phyloP scores from a whole-genome alignment of 2,113 vertebrate genomes.

The Oreochromis niloticus region DNA sequence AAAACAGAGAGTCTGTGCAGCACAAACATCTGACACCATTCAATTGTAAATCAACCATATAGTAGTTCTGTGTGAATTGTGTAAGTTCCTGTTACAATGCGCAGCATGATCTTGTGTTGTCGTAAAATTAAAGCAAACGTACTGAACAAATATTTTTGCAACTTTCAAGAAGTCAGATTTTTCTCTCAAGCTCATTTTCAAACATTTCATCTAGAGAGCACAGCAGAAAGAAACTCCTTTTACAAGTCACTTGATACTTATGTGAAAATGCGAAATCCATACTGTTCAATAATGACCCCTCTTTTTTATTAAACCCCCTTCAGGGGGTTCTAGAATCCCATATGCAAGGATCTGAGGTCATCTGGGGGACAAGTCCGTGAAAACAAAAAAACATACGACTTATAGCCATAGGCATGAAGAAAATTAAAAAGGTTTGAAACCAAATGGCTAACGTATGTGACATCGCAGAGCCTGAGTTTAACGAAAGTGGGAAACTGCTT shows the following conservation, averaged over 20 bases:
- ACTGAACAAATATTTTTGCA: neutral
- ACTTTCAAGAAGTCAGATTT: neutral
- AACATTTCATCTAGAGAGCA: neutral
- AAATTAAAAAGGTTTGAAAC: neutral
- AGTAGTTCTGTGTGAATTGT: neutral
- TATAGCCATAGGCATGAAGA: neutral
- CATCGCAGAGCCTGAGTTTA: neutral
- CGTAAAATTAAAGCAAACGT: neutral
- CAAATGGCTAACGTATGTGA: neutral
- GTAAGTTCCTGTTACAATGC: neutral
- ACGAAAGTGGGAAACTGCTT: neutral
- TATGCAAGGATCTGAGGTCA: neutral
- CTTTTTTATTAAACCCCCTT: neutral
- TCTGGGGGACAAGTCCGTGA: neutral
- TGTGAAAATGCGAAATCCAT: slow-evolving; percentile 1
- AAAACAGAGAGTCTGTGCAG: neutral
- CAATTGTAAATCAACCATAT: neutral
- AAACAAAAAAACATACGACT: neutral
- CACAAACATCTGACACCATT: neutral
- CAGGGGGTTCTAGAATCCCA: neutral
- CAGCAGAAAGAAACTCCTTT: neutral
- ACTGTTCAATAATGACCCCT: neutral
- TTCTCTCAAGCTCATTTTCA: neutral
- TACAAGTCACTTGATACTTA: neutral
- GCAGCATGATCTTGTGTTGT: neutral